phyloP scores from a whole-genome alignment of 2,888 invertebrate species.

The Leucania comma region DNA sequence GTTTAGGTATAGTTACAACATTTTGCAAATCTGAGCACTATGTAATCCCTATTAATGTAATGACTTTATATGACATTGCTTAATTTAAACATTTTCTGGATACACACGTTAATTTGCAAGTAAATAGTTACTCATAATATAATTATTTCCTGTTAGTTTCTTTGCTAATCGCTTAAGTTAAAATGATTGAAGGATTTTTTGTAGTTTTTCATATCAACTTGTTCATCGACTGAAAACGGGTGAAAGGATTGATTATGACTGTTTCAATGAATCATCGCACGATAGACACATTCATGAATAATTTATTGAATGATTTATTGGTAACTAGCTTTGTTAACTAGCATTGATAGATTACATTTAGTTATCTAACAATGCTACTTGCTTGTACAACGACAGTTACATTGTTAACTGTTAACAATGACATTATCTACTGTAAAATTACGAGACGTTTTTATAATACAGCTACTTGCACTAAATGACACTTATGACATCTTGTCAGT shows the following conservation, averaged over 20 bases:
- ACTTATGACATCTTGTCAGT: too few relatives aligned
- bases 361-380: conserved; percentile 42
- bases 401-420: conserved; percentile 33
- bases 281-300: conserved; percentile 40
- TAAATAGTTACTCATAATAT: too few relatives aligned
- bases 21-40: conserved; percentile 4
- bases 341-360: too few relatives aligned
- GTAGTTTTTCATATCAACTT: too few relatives aligned
- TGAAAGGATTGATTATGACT: conserved; percentile 4
- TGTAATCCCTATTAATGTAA: conserved; percentile 7
- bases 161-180: too few relatives aligned
- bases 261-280: conserved; percentile 7
- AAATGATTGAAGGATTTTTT: too few relatives aligned
- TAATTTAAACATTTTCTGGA: neutral
- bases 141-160: too few relatives aligned
- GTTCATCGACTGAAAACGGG: neutral
- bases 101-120: too few relatives aligned
- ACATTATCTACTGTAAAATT: conserved; percentile 18
- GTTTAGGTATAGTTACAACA: conserved; percentile 2
- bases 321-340: too few relatives aligned
- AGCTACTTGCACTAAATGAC: neutral
- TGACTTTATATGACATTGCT: neutral
- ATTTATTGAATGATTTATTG: conserved; percentile 38
- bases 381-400: conserved; percentile 21
- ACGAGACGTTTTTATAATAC: neutral